Base-by-base conservation (phyloP, 2,888 invertebrate genomes). In the Hirtodrosophila confusa region DNA sequence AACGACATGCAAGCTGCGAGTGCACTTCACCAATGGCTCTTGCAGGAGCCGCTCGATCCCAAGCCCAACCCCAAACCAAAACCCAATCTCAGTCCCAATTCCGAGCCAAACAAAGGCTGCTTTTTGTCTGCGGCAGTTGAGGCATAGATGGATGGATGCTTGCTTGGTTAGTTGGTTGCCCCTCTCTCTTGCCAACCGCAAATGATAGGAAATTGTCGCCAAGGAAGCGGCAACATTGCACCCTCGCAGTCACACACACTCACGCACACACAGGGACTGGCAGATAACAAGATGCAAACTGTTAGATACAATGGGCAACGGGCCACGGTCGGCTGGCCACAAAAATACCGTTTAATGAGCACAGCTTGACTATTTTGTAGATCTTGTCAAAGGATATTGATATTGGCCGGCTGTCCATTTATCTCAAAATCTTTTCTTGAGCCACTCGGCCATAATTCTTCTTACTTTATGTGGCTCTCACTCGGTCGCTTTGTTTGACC, bases 301-400 rank as follows among this genome's bases (percentile, higher is more conserved):
- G 62, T 75, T 61, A 87, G 78, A 86, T 83, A 77, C 75, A 72
- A 82, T 76, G 66, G 70, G 49, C 40, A 53, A 36, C 37, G 41
- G 40, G 44, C 39, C 48, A 47, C 49, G 57, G 41, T 48, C 61
- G 62, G 66, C 56, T 75, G 78, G 75, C 80, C 75, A 85, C 87
- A 88, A 85, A 89, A 89, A 89, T 89, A 86, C 88, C 89, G 86
- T 90, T 90, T 90, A 88, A 89, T 86, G 90, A 89, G 89, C 89
- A 83, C 90, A 90, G 89, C 90, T 87, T 89, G 89, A 80, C 73
- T 71, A 65, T 86, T 88, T 75, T 70, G 67, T 62, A 83, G 84
- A 84, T 84, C 86, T 80, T 86, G 78, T 78, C 75, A 78, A 80
- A 86, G 87, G 88, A 87, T 83, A 86, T 77, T 70, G 85, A 79